phyloP scores from a whole-genome alignment of 1,140 invertebrate species.

The Lethrus apterus region DNA sequence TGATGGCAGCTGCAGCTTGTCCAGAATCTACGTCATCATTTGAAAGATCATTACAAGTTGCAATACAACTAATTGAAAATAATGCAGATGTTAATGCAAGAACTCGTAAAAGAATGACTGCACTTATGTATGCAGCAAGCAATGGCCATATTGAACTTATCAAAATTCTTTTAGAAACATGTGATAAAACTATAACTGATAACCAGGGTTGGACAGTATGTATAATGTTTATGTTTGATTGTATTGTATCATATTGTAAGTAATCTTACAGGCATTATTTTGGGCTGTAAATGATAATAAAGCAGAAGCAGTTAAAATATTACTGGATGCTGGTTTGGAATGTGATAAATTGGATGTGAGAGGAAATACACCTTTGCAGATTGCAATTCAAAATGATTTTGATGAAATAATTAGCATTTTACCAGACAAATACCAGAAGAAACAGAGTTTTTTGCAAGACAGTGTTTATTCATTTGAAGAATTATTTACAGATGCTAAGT shows the following conservation, averaged over 20 bases:
- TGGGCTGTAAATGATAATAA: conserved; percentile 44
- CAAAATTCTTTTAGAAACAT: conserved; percentile 35
- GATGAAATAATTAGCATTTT: conserved; percentile 41
- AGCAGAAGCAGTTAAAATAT: conserved; percentile 37
- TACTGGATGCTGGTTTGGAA: conserved; percentile 40
- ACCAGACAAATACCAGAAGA: conserved; percentile 25
- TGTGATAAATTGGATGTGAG: conserved; percentile 37
- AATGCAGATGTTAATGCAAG: conserved; percentile 38
- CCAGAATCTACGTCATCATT: conserved; percentile 22
- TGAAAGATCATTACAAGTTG: conserved; percentile 23
- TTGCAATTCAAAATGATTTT: conserved; percentile 40
- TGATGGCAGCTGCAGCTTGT: conserved; percentile 33
- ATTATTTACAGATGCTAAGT: conserved; percentile 3
- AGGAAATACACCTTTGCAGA: conserved; percentile 40
- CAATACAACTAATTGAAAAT: conserved; percentile 27
- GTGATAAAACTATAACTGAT: conserved; percentile 40
- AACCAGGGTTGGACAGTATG: conserved; percentile 43
- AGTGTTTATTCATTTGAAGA: conserved; percentile 2
- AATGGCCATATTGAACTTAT: conserved; percentile 40
- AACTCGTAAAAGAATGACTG: conserved; percentile 41
- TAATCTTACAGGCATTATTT: conserved; percentile 38
- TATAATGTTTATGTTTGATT: conserved; percentile 8
- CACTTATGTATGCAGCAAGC: conserved; percentile 45
- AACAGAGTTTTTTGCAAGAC: not conserved
- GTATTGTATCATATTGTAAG: conserved; percentile 2